A percentile compares a stretch with the other conserved stretches of the same genome.
Conservation (phyloP, 2,797 vertebrate species). For the Tragelaphus oryx region DNA sequence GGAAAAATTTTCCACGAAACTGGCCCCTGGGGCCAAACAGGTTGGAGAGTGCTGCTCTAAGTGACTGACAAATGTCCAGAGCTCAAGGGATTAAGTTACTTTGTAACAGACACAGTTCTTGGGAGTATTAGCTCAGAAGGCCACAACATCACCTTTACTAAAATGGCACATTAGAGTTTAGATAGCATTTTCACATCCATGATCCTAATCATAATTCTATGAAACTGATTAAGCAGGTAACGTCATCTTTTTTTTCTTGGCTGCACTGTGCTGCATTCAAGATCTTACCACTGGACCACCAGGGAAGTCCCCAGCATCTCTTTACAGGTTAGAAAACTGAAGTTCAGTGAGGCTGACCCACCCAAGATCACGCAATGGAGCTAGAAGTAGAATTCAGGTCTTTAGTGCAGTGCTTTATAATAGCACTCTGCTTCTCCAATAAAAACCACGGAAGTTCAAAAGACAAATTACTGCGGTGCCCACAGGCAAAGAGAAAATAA, state of each 20-base stretch:
- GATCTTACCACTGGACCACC: neutral
- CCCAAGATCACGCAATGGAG: neutral
- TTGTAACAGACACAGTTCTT: neutral
- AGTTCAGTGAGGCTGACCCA: neutral
- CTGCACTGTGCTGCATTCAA: rapidly evolving
- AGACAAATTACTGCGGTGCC: neutral
- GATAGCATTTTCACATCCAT: neutral
- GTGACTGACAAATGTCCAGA: neutral
- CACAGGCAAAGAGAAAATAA: neutral
- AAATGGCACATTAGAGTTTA: neutral
- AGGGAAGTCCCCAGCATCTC: neutral
- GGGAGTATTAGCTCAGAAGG: neutral
- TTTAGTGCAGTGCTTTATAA: neutral
- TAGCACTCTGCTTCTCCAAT: neutral
- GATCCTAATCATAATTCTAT: neutral
- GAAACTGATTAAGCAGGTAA: neutral
- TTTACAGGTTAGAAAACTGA: neutral
- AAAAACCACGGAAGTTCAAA: neutral
- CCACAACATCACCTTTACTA: neutral
- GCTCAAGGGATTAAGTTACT: neutral
- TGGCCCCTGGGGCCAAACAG: neutral
- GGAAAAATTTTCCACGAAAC: neutral
- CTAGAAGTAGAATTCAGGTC: neutral
- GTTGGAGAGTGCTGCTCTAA: neutral
- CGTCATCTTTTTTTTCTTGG: neutral